Evolutionary conservation across 2,113 vertebrate species (phyloP), one percentile per base, ranked within the genome.

Genomic region (Pedetes capensis): DNA sequence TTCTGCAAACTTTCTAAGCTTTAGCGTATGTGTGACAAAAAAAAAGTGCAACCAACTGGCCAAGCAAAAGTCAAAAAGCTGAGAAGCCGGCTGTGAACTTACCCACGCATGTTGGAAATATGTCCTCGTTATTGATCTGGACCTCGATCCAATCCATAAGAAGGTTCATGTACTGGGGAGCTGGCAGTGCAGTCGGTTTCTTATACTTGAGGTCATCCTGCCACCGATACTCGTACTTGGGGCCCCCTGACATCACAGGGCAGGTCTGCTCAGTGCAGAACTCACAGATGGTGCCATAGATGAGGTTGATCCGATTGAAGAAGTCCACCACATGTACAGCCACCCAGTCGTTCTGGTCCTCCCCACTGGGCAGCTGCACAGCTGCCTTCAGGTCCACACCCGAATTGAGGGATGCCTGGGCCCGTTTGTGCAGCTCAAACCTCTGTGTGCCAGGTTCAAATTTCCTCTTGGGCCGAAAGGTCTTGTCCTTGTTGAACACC

Each of bases 101-200:
- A 99, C 99, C 98, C 94, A 99, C 98, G 51, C 97, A 98, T 0
- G 99, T 99, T 96, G 99, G 99, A 97, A 99, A 99, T 96, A 99
- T 98, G 93, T 98, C 95, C 86, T 99, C 99, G 29, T 99, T 99
- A 97, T 99, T 99, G 98, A 99, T 99, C 95, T 99, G 98, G 61
- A 99, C 93, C 91, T 99, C 99, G 0, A 99, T 99, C 99, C 99
- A 99, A 97, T 99, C 99, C 99, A 99, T 99, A 49, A 99, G 98
- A 84, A 99, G 98, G 96, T 98, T 99, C 99, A 99, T 99, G 96
- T 99, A 99, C 5, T 99, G 98, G 2, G 99, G 99, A 0, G 99
- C 99, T 11, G 99, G 99, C 96, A 99, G 53, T 0, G 99, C 98
- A 4, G 99, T 99, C 2, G 99, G 99, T 94, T 98, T 99, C 98